Conservation (phyloP, 2,888 invertebrate species). For the Seira ritae region DNA sequence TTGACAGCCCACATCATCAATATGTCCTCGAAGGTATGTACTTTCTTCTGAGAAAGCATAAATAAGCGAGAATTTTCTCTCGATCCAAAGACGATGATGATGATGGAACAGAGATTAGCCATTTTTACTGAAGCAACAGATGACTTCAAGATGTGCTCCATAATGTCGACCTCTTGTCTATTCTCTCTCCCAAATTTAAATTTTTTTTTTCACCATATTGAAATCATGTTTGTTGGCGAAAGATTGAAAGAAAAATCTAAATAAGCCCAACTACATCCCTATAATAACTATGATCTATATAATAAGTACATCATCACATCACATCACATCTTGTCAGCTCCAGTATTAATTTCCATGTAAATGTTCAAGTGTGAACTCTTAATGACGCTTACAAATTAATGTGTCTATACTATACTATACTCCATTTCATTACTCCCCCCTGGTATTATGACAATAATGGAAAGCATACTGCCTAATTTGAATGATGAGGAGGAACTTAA, state of each 20-base stretch:
- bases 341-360: conserved; percentile 27
- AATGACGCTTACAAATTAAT: conserved; percentile 33
- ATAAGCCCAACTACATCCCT: no score
- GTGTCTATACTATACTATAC: not conserved
- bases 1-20: no score
- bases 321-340: not conserved
- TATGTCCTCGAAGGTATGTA: no score
- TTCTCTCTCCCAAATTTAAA: not conserved
- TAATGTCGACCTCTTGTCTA: not conserved
- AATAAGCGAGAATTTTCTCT: no score
- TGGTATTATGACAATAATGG: not conserved
- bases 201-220: conserved; percentile 13
- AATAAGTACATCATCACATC: not conserved
- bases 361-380: conserved; percentile 42
- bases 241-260: conserved; percentile 12
- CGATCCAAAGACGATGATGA: no score
- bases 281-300: not conserved
- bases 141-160: conserved; percentile 52
- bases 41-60: no score
- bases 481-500: no score
- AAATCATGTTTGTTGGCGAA: not conserved
- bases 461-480: no score
- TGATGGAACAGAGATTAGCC: no score
- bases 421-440: conserved; percentile 4
- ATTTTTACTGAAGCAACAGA: conserved; percentile 37